A percentile compares a stretch with the other conserved stretches of the same genome.
Evolutionary conservation across 1,140 invertebrate genomes (phyloP).

Genomic region (honey bee (Apis mellifera)): Amel_HAv3.1 CM009945.2:2832501-2833000

Average conservation of each 20-base stretch:
- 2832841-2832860: conserved; percentile 79
- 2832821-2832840: conserved; percentile 67
- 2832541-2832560: conserved; percentile 36
- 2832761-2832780: conserved; percentile 58
- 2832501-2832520: conserved; percentile 72
- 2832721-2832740: conserved; percentile 70
- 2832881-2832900: conserved; percentile 73
- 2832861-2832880: conserved; percentile 77
- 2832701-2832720: conserved; percentile 66
- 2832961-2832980: conserved; percentile 74
- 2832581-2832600: conserved; percentile 8
- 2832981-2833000: conserved; percentile 52
- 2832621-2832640: conserved; percentile 71
- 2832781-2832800: conserved; percentile 70
- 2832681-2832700: conserved; percentile 69
- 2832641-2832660: conserved; percentile 68
- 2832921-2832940: conserved; percentile 75
- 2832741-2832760: conserved; percentile 51
- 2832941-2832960: conserved; percentile 60
- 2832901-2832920: conserved; percentile 76
- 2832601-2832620: conserved; percentile 67
- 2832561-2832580: background rate
- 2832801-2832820: conserved; percentile 71
- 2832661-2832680: conserved; percentile 68
- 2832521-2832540: conserved; percentile 55